Conservation (phyloP, 2,797 vertebrate species). For the Gallirallus australis region DNA sequence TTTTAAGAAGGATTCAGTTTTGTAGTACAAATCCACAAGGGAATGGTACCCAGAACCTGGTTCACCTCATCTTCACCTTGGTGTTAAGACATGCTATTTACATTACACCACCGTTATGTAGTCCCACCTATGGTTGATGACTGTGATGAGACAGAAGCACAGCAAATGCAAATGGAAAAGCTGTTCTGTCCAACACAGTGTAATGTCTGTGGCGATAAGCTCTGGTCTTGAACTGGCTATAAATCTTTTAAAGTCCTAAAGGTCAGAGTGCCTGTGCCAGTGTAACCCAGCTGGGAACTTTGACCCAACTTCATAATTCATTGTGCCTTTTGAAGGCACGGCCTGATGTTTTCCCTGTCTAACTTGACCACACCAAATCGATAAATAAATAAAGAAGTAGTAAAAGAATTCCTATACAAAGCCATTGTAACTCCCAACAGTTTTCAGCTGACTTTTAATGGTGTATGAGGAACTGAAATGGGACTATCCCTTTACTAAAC, state of each 20-base stretch:
- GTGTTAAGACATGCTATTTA: background rate
- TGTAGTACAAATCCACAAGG: background rate
- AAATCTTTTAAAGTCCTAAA: background rate
- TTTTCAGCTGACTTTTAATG: background rate
- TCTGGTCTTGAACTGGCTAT: background rate
- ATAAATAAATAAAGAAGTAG: background rate
- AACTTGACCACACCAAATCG: background rate
- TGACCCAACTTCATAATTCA: background rate
- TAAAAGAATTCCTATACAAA: background rate
- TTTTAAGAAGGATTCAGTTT: background rate
- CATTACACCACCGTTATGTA: accelerated
- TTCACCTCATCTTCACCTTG: background rate
- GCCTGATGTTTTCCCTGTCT: background rate
- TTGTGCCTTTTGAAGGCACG: background rate
- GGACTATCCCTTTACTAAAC: background rate
- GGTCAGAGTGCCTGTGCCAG: background rate
- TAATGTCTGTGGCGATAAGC: accelerated
- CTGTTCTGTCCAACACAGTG: background rate
- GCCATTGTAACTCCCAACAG: background rate
- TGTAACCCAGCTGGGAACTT: background rate
- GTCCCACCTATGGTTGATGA: accelerated
- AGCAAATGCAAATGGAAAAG: background rate
- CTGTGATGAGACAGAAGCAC: background rate
- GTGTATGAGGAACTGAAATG: background rate
- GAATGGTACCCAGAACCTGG: background rate